phyloP scores from a whole-genome alignment of 92 coral and sea anemone genomes.

The Porites cylindrica region DNA sequence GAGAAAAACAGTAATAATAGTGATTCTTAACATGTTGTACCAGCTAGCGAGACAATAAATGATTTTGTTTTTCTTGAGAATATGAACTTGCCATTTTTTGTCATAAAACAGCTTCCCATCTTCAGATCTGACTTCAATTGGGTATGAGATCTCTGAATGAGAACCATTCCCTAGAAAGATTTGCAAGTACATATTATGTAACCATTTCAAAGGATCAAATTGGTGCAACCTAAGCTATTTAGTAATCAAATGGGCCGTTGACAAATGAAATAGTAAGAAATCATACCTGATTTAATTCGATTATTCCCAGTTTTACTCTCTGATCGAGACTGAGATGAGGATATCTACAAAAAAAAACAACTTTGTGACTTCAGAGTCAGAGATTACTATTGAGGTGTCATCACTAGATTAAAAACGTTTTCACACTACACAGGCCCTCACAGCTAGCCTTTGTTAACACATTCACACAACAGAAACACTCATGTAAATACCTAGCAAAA shows the following conservation, averaged over 20 bases:
- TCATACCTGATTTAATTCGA: slow-evolving; percentile 65
- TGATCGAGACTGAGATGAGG: slow-evolving; percentile 72
- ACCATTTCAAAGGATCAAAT: background rate
- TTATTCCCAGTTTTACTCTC: slow-evolving; percentile 66
- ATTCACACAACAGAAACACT: too few relatives aligned
- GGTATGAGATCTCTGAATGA: slow-evolving; percentile 59
- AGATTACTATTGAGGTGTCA: background rate
- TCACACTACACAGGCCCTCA: too few relatives aligned
- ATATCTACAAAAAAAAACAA: slow-evolving; percentile 8
- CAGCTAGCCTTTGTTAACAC: too few relatives aligned
- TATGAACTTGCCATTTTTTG: slow-evolving; percentile 85
- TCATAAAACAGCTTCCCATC: slow-evolving; percentile 97
- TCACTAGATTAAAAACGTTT: too few relatives aligned
- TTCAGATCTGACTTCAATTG: slow-evolving; percentile 85
- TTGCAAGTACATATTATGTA: background rate
- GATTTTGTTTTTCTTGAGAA: background rate
- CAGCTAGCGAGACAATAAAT: background rate
- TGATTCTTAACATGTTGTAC: background rate
- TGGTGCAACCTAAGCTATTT: background rate
- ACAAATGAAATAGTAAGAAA: background rate
- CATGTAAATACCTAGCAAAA: too few relatives aligned
- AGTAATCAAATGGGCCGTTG: too few relatives aligned
- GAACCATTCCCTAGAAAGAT: slow-evolving; percentile 63
- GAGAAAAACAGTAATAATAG: background rate
- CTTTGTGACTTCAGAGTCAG: background rate